Evolutionary conservation across 2,113 vertebrate species (phyloP).

Genomic region (Sebastes schlegelii): DNA sequence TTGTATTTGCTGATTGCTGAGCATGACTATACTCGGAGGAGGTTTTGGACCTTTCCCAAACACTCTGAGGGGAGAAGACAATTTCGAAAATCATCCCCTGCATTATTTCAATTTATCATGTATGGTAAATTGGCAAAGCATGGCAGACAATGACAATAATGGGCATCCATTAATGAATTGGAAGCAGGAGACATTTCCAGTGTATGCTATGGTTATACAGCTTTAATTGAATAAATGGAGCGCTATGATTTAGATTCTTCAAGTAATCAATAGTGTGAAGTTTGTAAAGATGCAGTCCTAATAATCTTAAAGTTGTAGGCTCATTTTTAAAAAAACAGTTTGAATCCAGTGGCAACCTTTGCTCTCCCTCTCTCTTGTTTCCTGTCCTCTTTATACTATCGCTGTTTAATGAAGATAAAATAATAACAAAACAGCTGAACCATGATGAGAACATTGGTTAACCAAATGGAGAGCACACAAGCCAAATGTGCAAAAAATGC

Average conservation of each 20-base stretch:
- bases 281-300: not conserved
- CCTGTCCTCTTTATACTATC: not conserved
- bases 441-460: no score
- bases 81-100: not conserved
- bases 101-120: not conserved
- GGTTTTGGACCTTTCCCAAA: not conserved
- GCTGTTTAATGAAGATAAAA: no score
- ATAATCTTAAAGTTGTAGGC: not conserved
- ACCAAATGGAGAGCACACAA: no score
- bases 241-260: not conserved
- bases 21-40: not conserved
- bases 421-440: no score
- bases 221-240: not conserved
- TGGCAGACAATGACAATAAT: not conserved
- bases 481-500: no score
- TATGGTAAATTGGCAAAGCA: not conserved
- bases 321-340: not conserved
- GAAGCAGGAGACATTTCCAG: not conserved
- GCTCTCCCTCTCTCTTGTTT: not conserved
- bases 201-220: not conserved
- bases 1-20: not conserved
- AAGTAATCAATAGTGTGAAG: not conserved
- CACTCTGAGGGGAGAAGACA: not conserved
- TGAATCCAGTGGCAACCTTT: no score
- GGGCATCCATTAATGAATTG: not conserved